These are phyloP conservation scores for Gallinago paraguaiae DNA, from an alignment of 2,113 vertebrate genomes.

Conservation along the genomic window DNA sequence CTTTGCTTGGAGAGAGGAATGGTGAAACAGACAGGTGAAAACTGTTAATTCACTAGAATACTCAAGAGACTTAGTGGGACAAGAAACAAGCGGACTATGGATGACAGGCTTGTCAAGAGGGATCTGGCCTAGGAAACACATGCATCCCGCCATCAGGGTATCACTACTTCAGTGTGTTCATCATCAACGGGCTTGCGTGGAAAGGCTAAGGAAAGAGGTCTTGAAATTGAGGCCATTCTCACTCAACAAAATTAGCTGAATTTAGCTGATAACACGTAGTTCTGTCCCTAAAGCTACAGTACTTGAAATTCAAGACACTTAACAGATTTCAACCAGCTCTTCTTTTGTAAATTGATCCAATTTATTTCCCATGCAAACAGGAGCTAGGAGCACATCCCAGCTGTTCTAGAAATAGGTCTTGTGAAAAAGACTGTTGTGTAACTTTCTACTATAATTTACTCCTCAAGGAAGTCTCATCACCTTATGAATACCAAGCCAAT, in stretches of 20 bases:
- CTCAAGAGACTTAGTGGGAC: not conserved
- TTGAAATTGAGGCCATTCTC: not conserved
- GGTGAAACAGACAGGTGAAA: not conserved
- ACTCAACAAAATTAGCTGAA: not conserved
- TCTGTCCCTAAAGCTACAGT: not conserved
- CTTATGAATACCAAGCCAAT: not conserved
- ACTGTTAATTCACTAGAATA: not conserved
- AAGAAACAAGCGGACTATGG: not conserved
- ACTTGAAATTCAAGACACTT: not conserved
- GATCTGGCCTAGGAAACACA: not conserved
- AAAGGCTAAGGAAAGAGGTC: not conserved
- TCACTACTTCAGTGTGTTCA: not conserved
- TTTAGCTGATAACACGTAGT: not conserved
- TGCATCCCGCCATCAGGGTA: not conserved
- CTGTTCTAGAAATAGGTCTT: not conserved
- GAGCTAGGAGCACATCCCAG: not conserved
- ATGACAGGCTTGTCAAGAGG: not conserved
- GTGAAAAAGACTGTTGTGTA: not conserved
- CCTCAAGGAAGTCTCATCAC: not conserved
- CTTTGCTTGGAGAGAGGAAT: not conserved
- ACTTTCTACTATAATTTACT: not conserved
- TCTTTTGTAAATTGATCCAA: not conserved
- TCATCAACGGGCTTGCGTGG: not conserved
- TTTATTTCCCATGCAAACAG: not conserved
- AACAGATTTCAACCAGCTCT: not conserved